These are phyloP conservation scores for Penaeus vannamei DNA, from an alignment of 1,140 invertebrate species.

Conservation along the genomic window DNA sequence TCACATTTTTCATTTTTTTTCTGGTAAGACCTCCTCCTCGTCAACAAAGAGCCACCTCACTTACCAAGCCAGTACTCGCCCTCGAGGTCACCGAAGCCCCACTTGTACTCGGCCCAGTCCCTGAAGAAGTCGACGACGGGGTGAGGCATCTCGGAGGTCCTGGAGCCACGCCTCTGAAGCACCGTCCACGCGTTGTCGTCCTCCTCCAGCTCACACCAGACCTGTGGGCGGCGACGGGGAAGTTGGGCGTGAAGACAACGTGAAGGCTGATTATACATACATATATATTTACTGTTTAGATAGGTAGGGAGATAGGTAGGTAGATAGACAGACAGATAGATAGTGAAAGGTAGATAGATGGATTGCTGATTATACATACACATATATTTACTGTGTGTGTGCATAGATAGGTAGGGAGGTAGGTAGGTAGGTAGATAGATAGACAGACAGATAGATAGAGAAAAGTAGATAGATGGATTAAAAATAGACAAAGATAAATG, in stretches of 20 bases:
- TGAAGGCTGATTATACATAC: neutral
- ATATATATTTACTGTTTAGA: neutral
- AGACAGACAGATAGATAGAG: no score
- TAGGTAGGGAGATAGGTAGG: no score
- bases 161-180: constrained; percentile 69
- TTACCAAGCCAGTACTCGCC: constrained; percentile 78
- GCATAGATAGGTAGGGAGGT: no score
- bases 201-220: constrained; percentile 70
- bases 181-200: constrained; percentile 71
- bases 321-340: no score
- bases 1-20: neutral
- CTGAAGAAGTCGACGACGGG: constrained; percentile 76
- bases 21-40: neutral
- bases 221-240: constrained; percentile 28
- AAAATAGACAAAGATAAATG: no score
- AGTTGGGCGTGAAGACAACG: neutral
- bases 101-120: constrained; percentile 79
- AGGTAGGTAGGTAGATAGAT: no score
- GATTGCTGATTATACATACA: neutral
- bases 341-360: no score
- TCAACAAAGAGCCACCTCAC: neutral
- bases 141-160: constrained; percentile 43
- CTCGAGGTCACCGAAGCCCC: constrained; percentile 78
- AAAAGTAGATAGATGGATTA: no score
- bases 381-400: neutral